Base-by-base conservation (phyloP, 1,140 invertebrate genomes). In the Lepidostoma basale region DNA sequence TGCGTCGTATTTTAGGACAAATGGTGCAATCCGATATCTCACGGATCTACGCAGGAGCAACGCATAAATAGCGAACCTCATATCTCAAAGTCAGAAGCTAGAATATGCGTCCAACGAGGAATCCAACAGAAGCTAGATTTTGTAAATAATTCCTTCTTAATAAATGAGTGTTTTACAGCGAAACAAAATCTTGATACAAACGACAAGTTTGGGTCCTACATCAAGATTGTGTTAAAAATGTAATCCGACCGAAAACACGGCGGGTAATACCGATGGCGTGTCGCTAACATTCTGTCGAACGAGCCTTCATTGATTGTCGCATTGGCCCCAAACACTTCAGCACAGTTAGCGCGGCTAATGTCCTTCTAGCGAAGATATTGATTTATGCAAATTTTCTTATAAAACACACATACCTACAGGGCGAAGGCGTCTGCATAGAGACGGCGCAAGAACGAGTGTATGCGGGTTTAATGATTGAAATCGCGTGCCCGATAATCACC, bases 381-480 rank as follows among this genome's bases (percentile, higher is more conserved):
- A 71, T 71, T 71, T 71, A 71, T 71, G 69, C 69, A 64, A 71
- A 71, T 70, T 69, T 70, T 56, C 64, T 66, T 62, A 39, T 39
- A 33, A 59, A 18, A 20, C 39, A 42, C 66, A 49, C 25, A 20
- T 20, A 60, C 66, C n/a, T n/a, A 58, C 39, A 47, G 26, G 20
- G 20, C 47, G 23, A 47, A 47, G 62, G 45, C 62, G 62, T 63
- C 40, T 47, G 45, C 62, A 47, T 45, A 63, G 62, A 47, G 52
- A 47, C 44, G 8, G 12, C 26, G n/a, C 58, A 68, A 14, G 36
- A 52, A 39, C 25, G 45, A 28, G 18, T 33, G 22, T 33, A 39
- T 28, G 20, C 26, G 56, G 62, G 52, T 49, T 60, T 71, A 71
- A 71, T 71, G 69, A 71, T 71, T 71, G 69, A 71, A 67, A 68